These are phyloP conservation scores for Apostichopus leukothele DNA, from an alignment of 53 echinoderm and acorn worm species.

Conservation along the genomic window DNA sequence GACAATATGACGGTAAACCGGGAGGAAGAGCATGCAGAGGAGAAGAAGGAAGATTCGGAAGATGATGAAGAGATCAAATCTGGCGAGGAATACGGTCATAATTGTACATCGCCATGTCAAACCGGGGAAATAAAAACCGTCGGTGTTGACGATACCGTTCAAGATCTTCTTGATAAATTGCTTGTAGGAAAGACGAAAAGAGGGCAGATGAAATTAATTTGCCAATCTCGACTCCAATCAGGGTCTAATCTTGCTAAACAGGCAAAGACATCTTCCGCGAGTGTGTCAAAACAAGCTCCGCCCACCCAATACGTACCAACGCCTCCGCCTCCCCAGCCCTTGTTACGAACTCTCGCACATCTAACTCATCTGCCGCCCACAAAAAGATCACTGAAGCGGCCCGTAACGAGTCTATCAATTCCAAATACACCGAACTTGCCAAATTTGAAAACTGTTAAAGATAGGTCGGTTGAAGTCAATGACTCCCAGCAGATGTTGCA, in stretches of 20 bases:
- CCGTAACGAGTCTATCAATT: constrained; percentile 38
- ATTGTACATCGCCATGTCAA: constrained; percentile 27
- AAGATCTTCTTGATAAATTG: constrained; percentile 4
- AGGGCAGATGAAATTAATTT: constrained; percentile 13
- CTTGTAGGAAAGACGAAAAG: constrained; percentile 28
- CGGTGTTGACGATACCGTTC: background rate
- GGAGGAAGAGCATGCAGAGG: background rate
- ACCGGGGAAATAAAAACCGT: constrained; percentile 14
- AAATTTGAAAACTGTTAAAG: constrained; percentile 4
- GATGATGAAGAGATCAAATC: constrained; percentile 46
- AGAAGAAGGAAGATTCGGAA: constrained; percentile 33
- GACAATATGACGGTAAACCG: background rate
- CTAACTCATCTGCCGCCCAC: no score
- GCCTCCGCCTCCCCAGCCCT: no score
- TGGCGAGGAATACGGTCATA: constrained; percentile 12
- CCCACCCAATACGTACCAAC: no score
- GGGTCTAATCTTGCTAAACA: background rate
- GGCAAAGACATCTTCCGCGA: background rate
- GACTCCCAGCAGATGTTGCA: background rate
- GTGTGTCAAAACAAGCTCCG: no score
- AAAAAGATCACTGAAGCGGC: no score
- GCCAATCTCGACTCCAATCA: background rate
- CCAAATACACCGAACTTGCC: constrained; percentile 49
- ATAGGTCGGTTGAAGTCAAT: background rate
- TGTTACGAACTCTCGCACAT: no score